Evolutionary conservation across 2,888 invertebrate species (phyloP).

Genomic region (Hoplodrina blanda): DNA sequence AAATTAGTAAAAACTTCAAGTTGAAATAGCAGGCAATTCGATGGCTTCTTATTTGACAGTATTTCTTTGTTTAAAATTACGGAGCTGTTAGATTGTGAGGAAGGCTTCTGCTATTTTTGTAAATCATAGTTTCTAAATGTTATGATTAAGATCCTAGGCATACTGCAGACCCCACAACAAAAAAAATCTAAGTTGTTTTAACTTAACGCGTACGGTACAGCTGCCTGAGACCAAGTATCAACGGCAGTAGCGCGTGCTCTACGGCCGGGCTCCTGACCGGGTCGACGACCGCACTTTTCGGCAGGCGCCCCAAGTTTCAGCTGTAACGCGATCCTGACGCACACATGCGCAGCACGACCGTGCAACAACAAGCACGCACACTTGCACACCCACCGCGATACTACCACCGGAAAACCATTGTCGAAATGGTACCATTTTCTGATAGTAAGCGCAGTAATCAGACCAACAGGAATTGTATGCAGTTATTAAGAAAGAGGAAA

Average conservation of each 20-base stretch:
- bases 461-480: slow-evolving; percentile 38
- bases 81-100: neutral
- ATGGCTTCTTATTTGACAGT: neutral
- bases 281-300: slow-evolving; percentile 89
- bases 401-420: slow-evolving; percentile 71
- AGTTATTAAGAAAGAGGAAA: slow-evolving; percentile 20
- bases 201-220: neutral
- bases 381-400: slow-evolving; percentile 48
- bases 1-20: too few species aligned
- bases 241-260: slow-evolving; percentile 70
- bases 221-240: slow-evolving; percentile 75
- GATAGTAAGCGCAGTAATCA: slow-evolving; percentile 63
- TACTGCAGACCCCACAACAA: neutral
- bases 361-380: slow-evolving; percentile 40
- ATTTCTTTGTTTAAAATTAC: too few species aligned
- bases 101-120: too few species aligned
- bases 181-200: neutral
- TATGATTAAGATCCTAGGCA: neutral
- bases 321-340: slow-evolving; percentile 89
- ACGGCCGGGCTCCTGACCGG: slow-evolving; percentile 86
- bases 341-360: slow-evolving; percentile 67
- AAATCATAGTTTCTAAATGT: too few species aligned
- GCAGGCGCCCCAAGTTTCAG: slow-evolving; percentile 90
- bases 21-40: too few species aligned
- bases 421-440: slow-evolving; percentile 70